Evolutionary conservation across 2,888 invertebrate species (phyloP).

Genomic region (Lottia gigantea): DNA sequence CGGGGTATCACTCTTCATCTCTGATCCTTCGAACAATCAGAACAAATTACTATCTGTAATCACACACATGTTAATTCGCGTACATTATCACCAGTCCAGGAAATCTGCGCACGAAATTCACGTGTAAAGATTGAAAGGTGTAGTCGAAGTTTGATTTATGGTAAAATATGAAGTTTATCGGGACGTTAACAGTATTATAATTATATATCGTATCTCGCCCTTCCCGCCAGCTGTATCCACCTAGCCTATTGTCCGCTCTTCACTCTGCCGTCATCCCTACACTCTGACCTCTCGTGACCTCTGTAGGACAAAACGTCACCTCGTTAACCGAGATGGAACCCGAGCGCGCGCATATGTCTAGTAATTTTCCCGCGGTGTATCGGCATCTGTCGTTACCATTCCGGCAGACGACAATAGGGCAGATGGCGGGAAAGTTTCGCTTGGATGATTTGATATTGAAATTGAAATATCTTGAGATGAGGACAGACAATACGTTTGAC

Average conservation of each 20-base stretch:
- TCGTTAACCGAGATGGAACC: background rate
- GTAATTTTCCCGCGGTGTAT: slow-evolving; percentile 7
- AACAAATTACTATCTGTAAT: too few relatives aligned
- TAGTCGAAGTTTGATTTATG: too few relatives aligned
- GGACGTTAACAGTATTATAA: background rate
- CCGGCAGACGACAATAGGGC: slow-evolving; percentile 8
- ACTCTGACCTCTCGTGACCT: background rate
- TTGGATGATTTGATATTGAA: background rate
- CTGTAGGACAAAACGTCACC: background rate
- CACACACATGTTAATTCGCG: too few relatives aligned
- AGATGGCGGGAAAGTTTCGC: slow-evolving; percentile 8
- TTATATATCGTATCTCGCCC: background rate
- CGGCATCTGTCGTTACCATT: slow-evolving; percentile 7
- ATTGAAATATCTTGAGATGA: background rate
- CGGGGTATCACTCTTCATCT: too few relatives aligned
- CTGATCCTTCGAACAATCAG: too few relatives aligned
- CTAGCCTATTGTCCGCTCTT: too few relatives aligned
- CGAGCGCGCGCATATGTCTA: slow-evolving; percentile 8
- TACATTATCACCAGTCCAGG: too few relatives aligned
- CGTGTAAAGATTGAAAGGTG: too few relatives aligned
- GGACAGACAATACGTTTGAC: background rate
- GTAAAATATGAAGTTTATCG: too few relatives aligned
- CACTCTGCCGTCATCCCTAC: background rate
- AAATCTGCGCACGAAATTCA: too few relatives aligned
- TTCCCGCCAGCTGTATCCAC: background rate